Percentiles rank a stretch among this genome's conserved stretches.
These are phyloP conservation scores for Caenorhabditis latens DNA, from an alignment of 1,140 invertebrate species.

Conservation along the genomic window DNA sequence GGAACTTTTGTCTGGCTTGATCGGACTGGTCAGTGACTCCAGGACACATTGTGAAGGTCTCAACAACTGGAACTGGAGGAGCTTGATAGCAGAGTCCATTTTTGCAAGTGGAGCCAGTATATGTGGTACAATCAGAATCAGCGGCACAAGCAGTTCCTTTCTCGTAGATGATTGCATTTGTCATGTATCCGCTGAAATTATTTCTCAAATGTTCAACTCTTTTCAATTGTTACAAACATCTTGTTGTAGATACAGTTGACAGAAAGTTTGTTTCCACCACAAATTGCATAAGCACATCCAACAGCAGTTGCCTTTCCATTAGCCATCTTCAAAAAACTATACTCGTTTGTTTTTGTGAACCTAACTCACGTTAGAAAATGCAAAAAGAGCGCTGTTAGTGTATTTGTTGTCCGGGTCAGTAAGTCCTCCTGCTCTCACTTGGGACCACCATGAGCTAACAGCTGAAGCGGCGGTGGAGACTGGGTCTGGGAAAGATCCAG, in stretches of 20 bases:
- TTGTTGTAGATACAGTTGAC: slow-evolving; percentile 38
- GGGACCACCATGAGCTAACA: background rate
- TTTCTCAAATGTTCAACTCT: background rate
- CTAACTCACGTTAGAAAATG: background rate
- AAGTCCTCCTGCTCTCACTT: slow-evolving; percentile 18
- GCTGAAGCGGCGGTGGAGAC: background rate
- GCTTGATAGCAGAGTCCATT: slow-evolving; percentile 38
- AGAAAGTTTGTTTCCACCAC: background rate
- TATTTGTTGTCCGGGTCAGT: slow-evolving; percentile 47
- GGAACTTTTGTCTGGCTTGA: slow-evolving; percentile 2
- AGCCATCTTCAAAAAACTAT: slow-evolving; percentile 7
- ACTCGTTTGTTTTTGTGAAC: too few species aligned
- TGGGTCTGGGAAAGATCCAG: slow-evolving; percentile 12
- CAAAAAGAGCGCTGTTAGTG: background rate
- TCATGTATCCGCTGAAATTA: slow-evolving; percentile 19
- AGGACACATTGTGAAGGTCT: slow-evolving; percentile 36
- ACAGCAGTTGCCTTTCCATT: slow-evolving; percentile 48
- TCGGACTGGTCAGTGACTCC: slow-evolving; percentile 15
- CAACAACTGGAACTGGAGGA: background rate
- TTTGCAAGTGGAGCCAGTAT: background rate
- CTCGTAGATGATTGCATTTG: slow-evolving; percentile 27
- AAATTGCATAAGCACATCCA: slow-evolving; percentile 46
- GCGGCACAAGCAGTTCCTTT: slow-evolving; percentile 32
- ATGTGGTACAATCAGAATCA: slow-evolving; percentile 14
- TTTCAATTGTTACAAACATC: background rate